Conservation (phyloP, 2,113 vertebrate species). For the Cranoglanis bouderius region DNA sequence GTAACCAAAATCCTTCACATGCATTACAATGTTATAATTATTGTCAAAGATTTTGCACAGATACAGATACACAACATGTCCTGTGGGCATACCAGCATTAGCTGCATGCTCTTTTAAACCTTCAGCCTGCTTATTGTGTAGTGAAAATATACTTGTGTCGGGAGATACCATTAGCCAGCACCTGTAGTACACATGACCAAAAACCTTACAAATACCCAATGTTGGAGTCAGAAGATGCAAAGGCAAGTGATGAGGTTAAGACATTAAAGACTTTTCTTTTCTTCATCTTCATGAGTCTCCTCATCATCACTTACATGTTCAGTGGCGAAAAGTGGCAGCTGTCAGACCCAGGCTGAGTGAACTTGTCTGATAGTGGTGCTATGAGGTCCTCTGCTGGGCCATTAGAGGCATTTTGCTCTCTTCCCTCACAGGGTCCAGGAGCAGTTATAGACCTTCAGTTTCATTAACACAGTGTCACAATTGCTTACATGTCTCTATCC, state of each 20-base stretch:
- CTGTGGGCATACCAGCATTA: background rate
- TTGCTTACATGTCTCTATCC: background rate
- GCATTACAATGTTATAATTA: background rate
- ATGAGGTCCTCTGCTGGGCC: background rate
- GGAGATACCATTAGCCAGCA: background rate
- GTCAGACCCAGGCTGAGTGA: background rate
- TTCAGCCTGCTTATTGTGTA: background rate
- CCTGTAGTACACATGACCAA: background rate
- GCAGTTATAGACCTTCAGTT: background rate
- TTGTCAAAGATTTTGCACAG: background rate
- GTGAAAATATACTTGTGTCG: conserved; percentile 1
- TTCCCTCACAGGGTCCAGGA: background rate
- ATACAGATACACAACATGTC: background rate
- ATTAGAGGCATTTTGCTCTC: conserved; percentile 26
- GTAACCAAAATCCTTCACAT: conserved; percentile 12
- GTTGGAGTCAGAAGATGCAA: background rate
- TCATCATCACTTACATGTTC: background rate
- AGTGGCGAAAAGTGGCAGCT: conserved; percentile 1
- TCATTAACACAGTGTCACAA: background rate
- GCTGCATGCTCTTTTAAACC: background rate
- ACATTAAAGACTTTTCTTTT: background rate
- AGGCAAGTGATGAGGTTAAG: background rate
- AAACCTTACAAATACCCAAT: background rate
- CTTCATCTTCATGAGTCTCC: background rate
- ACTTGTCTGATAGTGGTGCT: conserved; percentile 6